phyloP scores from a whole-genome alignment of 1,140 invertebrate species.

The Drosophila mauritiana region DNA sequence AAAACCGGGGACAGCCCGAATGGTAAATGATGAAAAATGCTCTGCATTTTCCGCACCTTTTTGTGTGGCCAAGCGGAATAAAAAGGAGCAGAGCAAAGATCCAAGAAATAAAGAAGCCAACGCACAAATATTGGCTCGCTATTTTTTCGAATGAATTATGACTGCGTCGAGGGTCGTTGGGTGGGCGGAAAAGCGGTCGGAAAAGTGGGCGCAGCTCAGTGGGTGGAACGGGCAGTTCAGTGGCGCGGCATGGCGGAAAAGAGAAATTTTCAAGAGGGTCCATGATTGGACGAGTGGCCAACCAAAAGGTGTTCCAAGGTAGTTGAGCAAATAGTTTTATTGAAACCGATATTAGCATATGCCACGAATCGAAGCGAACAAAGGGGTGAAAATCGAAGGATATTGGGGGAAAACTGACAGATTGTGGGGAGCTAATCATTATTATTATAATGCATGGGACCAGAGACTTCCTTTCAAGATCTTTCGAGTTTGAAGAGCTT shows the following conservation, averaged over 20 bases:
- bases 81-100: slow-evolving; percentile 39
- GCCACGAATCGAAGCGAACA: slow-evolving; percentile 12
- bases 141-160: slow-evolving; percentile 79
- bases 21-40: slow-evolving; percentile 79
- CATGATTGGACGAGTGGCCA: slow-evolving; percentile 49
- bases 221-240: slow-evolving; percentile 11
- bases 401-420: slow-evolving; percentile 36
- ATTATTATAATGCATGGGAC: not conserved
- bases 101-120: slow-evolving; percentile 64
- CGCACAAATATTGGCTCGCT: slow-evolving; percentile 74
- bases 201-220: no score
- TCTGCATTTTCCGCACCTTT: slow-evolving; percentile 75
- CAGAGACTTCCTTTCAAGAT: not conserved
- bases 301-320: slow-evolving; percentile 51
- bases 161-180: slow-evolving; percentile 40
- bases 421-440: slow-evolving; percentile 29
- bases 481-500: not conserved
- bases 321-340: slow-evolving; percentile 60
- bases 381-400: slow-evolving; percentile 11
- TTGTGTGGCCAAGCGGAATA: slow-evolving; percentile 63
- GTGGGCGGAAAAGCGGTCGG: slow-evolving; percentile 6
- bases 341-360: slow-evolving; percentile 59
- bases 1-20: slow-evolving; percentile 20
- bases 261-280: slow-evolving; percentile 50
- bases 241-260: slow-evolving; percentile 46